Percentiles rank a stretch among this genome's conserved stretches.
Conservation (phyloP, 2,113 vertebrate species). For the Podarcis cretensis region DNA sequence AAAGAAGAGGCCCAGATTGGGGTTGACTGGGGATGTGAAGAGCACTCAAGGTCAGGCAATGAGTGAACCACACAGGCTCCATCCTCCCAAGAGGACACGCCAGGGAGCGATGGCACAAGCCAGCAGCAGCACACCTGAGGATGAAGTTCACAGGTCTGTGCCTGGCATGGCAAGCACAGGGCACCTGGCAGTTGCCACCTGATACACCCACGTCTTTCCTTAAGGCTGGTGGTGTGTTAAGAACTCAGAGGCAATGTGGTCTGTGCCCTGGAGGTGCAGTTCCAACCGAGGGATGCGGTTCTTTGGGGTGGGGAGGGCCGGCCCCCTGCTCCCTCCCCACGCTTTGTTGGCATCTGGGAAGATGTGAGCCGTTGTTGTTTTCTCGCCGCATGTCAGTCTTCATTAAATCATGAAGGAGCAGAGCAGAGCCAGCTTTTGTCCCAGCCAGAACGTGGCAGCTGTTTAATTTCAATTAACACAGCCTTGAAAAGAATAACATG, state of each 20-base stretch:
- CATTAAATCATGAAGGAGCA: slow-evolving; percentile 56
- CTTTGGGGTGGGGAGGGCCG: neutral
- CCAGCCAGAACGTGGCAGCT: slow-evolving; percentile 64
- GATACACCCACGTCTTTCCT: no score
- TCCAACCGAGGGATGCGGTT: neutral
- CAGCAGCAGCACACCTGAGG: no score
- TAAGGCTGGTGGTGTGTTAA: neutral
- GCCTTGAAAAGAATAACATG: slow-evolving; percentile 67
- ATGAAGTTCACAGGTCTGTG: no score
- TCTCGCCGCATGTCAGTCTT: slow-evolving; percentile 62
- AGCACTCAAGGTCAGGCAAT: no score
- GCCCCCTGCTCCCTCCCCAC: no score
- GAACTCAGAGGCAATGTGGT: neutral
- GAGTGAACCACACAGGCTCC: no score
- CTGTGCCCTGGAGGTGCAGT: neutral
- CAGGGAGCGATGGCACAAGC: no score
- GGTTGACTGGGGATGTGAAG: no score
- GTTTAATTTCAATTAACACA: slow-evolving; percentile 79
- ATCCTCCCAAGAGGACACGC: no score
- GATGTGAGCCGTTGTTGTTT: slow-evolving; percentile 61
- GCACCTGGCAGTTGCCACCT: neutral
- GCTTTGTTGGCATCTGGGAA: neutral
- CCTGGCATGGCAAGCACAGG: no score
- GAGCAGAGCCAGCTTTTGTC: slow-evolving; percentile 68
- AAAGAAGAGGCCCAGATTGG: no score